These are phyloP conservation scores for Cossypha caffra DNA, from an alignment of 2,797 vertebrate genomes.

Conservation along the genomic window DNA sequence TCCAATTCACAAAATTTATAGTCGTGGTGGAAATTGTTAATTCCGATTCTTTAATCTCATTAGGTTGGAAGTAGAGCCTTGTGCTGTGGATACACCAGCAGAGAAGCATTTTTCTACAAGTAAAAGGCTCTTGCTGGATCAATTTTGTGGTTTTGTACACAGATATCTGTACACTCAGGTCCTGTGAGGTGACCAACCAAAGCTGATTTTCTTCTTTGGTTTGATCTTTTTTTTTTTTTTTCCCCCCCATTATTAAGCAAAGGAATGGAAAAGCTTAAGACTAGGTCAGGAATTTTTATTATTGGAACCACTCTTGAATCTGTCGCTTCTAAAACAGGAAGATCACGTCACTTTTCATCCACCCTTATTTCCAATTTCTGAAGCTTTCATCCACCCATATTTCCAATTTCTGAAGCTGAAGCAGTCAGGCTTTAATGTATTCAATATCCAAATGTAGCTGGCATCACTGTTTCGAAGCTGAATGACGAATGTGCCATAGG, in stretches of 20 bases:
- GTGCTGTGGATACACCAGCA: not conserved
- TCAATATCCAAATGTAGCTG: not conserved
- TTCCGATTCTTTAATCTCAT: not conserved
- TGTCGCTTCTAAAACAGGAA: not conserved
- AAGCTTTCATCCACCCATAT: not conserved
- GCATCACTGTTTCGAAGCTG: not conserved
- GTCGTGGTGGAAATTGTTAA: not conserved
- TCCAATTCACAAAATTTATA: not conserved
- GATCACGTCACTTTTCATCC: accelerated
- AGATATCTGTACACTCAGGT: not conserved
- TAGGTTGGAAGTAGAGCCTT: not conserved
- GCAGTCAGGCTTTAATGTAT: not conserved
- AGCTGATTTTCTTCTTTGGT: accelerated
- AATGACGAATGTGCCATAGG: not conserved
- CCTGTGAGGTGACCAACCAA: not conserved
- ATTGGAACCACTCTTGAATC: not conserved
- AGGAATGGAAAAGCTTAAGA: not conserved
- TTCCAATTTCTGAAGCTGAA: not conserved
- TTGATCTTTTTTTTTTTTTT: too few species aligned
- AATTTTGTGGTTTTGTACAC: not conserved
- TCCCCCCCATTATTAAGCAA: not conserved
- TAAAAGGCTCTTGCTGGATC: not conserved
- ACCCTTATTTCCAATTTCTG: not conserved
- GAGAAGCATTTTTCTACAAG: not conserved
- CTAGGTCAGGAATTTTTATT: not conserved